These are phyloP conservation scores for Tenthredo amoena DNA, from an alignment of 2,888 invertebrate species.

Conservation along the genomic window DNA sequence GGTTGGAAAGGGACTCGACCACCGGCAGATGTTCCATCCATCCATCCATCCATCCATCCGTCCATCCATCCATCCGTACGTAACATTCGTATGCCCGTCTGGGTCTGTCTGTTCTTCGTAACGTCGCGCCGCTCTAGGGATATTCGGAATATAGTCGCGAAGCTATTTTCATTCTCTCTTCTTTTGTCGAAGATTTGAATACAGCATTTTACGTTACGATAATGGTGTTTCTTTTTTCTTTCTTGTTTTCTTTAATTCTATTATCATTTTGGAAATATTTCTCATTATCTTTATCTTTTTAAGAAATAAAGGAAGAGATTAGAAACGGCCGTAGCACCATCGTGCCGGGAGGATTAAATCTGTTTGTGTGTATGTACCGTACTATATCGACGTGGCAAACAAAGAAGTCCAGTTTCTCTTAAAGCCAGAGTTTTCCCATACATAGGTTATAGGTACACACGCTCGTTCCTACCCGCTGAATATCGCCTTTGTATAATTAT, in stretches of 20 bases:
- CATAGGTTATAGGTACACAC: not conserved
- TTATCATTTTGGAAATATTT: not conserved
- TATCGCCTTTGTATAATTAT: constrained; percentile 22
- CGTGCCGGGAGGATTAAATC: not conserved
- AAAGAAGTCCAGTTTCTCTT: constrained; percentile 13
- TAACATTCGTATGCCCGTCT: not conserved
- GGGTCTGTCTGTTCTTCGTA: constrained; percentile 45
- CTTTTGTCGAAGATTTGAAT: not conserved
- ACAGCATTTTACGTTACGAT: not conserved
- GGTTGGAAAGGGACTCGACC: constrained; percentile 59
- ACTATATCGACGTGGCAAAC: not conserved
- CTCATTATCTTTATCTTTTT: too few species aligned
- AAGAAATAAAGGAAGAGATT: too few species aligned
- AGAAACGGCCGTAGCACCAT: too few species aligned
- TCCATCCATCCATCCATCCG: constrained; percentile 67
- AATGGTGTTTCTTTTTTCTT: not conserved
- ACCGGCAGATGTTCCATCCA: constrained; percentile 77
- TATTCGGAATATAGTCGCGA: constrained; percentile 64
- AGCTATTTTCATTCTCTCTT: not conserved
- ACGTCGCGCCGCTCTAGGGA: constrained; percentile 62
- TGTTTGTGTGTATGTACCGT: not conserved
- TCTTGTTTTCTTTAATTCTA: not conserved
- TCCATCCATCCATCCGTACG: constrained; percentile 44
- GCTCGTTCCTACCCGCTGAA: constrained; percentile 16
- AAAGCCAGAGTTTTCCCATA: constrained; percentile 10